A percentile compares a stretch with the other conserved stretches of the same genome.
Conservation (phyloP, 2,113 vertebrate species). For the Malaclemys terrapin region DNA sequence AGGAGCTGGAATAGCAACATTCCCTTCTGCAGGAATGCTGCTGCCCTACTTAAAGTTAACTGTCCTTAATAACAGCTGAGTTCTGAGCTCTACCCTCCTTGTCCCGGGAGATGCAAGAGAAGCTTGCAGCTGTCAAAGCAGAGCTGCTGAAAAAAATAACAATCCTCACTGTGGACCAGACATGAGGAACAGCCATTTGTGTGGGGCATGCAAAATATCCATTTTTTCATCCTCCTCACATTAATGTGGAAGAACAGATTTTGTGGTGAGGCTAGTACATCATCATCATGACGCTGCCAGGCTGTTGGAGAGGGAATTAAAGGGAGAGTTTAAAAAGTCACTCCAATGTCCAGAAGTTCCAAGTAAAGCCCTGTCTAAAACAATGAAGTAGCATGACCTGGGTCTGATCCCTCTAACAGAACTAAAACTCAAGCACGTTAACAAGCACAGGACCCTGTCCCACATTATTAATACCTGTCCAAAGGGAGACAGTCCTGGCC, state of each 20-base stretch:
- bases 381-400: neutral
- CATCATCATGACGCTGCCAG: neutral
- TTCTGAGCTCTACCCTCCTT: neutral
- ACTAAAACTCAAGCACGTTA: neutral
- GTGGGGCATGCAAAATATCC: neutral
- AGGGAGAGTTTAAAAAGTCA: neutral
- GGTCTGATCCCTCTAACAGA: neutral
- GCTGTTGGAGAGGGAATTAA: constrained; percentile 36
- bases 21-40: neutral
- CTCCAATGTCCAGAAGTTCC: neutral
- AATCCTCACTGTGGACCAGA: neutral
- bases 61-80: neutral
- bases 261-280: neutral
- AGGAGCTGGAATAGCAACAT: neutral
- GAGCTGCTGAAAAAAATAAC: neutral
- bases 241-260: neutral
- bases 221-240: neutral
- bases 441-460: rapidly evolving
- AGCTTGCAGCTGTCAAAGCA: constrained; percentile 3
- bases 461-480: neutral
- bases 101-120: neutral
- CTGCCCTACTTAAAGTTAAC: neutral
- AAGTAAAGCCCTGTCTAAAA: neutral
- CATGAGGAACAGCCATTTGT: neutral
- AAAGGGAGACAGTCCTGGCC: rapidly evolving